Evolutionary conservation across 1,140 invertebrate species (phyloP).

Genomic region (Trinorchestia longiramus): DNA sequence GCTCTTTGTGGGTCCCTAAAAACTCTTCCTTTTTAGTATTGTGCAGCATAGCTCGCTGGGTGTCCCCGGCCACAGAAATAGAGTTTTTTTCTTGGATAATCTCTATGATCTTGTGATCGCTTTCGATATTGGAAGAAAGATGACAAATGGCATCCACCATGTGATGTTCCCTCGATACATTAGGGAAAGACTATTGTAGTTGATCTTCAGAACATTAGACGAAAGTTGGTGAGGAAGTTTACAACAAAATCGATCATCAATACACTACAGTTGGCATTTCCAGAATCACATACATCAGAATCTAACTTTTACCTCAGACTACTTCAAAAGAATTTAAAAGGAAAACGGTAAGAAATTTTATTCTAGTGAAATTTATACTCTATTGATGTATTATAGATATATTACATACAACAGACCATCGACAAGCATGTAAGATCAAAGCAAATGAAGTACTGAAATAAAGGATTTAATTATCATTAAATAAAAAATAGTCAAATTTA

Average conservation of each 20-base stretch:
- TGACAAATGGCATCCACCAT: constrained; percentile 18
- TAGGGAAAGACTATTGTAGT: background rate
- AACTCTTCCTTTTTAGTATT: constrained; percentile 44
- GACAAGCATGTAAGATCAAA: background rate
- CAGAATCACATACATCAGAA: background rate
- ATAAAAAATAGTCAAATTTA: no score
- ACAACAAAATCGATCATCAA: background rate
- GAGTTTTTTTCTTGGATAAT: background rate
- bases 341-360: background rate
- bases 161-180: background rate
- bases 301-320: background rate
- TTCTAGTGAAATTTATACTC: background rate
- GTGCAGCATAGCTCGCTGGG: constrained; percentile 3
- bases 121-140: constrained; percentile 29
- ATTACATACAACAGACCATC: background rate
- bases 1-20: constrained; percentile 45
- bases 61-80: background rate
- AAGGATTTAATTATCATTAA: no score
- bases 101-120: constrained; percentile 1
- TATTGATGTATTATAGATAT: no score
- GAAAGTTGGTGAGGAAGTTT: background rate
- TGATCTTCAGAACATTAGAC: background rate
- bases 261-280: background rate
- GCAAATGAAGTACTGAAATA: no score
- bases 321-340: background rate